phyloP scores from a whole-genome alignment of 2,113 vertebrate genomes.

The Archocentrus centrarchus region DNA sequence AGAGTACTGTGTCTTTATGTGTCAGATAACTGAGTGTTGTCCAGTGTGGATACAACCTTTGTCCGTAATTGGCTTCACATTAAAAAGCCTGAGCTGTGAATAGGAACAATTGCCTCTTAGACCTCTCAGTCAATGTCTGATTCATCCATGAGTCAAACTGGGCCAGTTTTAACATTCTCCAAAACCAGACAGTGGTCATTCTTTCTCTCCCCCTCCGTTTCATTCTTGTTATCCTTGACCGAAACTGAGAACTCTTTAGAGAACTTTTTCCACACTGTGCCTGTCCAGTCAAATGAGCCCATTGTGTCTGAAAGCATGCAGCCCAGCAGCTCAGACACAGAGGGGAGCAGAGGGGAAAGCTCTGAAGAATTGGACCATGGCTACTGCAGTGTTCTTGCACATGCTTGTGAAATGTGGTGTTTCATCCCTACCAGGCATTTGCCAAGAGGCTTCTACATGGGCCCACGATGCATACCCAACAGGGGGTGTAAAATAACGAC shows the following conservation, averaged over 20 bases:
- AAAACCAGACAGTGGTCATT: conserved; percentile 61
- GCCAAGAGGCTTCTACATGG: conserved; percentile 37
- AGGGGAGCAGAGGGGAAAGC: conserved; percentile 11
- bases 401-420: conserved; percentile 71
- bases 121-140: conserved; percentile 58
- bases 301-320: conserved; percentile 69
- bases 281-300: conserved; percentile 66
- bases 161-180: conserved; percentile 48
- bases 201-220: conserved; percentile 56
- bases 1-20: neutral
- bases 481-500: conserved; percentile 31
- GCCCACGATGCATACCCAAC: conserved; percentile 3
- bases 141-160: conserved; percentile 54
- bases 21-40: neutral
- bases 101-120: conserved; percentile 31
- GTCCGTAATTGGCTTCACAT: conserved; percentile 11
- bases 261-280: conserved; percentile 63
- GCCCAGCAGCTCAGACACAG: conserved; percentile 37
- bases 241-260: conserved; percentile 47
- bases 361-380: conserved; percentile 39
- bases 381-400: conserved; percentile 47
- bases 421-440: conserved; percentile 54
- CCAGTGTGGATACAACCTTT: neutral
- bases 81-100: conserved; percentile 33
- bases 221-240: conserved; percentile 61